A percentile compares a stretch with the other conserved stretches of the same genome.
Conservation (phyloP, 1,140 invertebrate genomes). For the Bombus vancouverensis region DNA sequence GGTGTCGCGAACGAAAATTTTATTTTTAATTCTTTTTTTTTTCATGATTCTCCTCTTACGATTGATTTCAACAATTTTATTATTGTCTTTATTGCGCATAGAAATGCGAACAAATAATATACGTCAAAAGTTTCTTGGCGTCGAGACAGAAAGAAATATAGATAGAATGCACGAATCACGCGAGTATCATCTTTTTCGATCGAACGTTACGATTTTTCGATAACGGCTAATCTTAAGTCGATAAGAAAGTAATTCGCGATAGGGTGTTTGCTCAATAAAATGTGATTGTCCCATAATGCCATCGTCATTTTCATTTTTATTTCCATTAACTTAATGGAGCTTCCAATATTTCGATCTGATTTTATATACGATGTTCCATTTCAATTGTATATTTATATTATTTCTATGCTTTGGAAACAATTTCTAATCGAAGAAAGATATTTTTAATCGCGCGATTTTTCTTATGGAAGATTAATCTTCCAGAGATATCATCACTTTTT, state of each 20-base stretch:
- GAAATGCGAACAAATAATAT: neutral
- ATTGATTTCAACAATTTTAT: neutral
- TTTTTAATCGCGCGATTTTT: neutral
- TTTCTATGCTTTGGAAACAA: neutral
- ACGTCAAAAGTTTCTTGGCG: neutral
- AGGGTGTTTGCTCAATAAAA: neutral
- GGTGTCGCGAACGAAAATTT: neutral
- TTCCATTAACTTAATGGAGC: neutral
- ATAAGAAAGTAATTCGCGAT: constrained; percentile 1
- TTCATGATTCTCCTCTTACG: neutral
- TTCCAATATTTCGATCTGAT: neutral
- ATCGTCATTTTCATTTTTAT: neutral
- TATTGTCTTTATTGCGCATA: neutral
- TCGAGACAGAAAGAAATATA: neutral
- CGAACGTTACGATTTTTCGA: constrained; percentile 1
- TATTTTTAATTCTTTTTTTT: neutral
- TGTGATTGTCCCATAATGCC: neutral
- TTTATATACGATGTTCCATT: neutral
- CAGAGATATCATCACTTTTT: neutral
- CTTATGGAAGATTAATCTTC: no score
- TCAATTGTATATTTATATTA: neutral
- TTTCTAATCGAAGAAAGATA: neutral
- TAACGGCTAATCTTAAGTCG: constrained; percentile 21
- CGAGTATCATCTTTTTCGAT: neutral
- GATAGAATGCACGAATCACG: neutral